Evolutionary conservation across 2,797 vertebrate genomes (phyloP), one percentile per base, ranked within the genome.

Genomic region (Parauchenoglanis punctatus): DNA sequence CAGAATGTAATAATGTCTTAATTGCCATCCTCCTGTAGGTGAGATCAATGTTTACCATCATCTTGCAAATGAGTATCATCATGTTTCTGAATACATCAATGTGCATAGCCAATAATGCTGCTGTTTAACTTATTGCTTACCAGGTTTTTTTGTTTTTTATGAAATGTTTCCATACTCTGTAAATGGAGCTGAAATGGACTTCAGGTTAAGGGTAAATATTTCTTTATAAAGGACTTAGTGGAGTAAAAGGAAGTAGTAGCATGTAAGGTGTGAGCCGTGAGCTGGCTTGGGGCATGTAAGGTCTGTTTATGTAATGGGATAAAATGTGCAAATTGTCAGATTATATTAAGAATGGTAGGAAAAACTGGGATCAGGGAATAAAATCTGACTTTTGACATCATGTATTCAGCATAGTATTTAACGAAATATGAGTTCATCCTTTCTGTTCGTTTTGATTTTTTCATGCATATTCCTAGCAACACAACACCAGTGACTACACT

Each of bases 21-120:
- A 88, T 85, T 89, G 85, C 70, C 82, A 75, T 86, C n/a, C 58
- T 83, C 82, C n/a, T 52, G 85, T 84, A 88, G 88, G 84, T 87
- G 81, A 89, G 88, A 88, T 86, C 85, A 86, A 88, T 85, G 72
- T 87, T 88, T 85, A 67, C 83, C 54, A 35, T 68, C 83, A 40
- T 56, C 58, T 61, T 72, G 87, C 85, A 86, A 90, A 90, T 87
- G 65, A 81, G 82, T 49, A 73, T 81, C 52, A 85, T 35, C 77
- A 77, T 87, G 65, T 87, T 75, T 87, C 85, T 87, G 87, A 86
- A 91, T 91, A 80, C 65, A 87, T 82, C 11, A 54, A 18, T 85
- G 77, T 87, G 81, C 67, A 89, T 49, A 61, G 35, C 35, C 85
- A 61, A 40, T 72, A 81, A 31, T 72, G 54, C 81, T 87, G 15